phyloP scores from a whole-genome alignment of 2,888 invertebrate species.

The Zhengitettix transpicula region DNA sequence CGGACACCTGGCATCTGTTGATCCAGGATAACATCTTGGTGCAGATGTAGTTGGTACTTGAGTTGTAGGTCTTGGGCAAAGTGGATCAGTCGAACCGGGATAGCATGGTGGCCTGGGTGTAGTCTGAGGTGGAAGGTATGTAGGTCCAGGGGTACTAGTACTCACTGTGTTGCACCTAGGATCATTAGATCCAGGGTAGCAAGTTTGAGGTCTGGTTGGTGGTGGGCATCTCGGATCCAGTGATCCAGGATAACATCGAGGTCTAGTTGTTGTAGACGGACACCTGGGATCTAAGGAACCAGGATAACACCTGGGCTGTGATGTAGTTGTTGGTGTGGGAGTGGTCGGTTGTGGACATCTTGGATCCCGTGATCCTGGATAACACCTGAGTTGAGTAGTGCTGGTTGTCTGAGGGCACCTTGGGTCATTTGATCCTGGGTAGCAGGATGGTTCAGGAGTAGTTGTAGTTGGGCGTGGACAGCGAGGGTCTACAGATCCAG shows the following conservation, averaged over 20 bases:
- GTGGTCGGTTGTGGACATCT: constrained; percentile 13
- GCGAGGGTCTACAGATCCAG: constrained; percentile 1
- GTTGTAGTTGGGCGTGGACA: constrained; percentile 9
- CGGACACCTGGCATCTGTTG: constrained; percentile 7
- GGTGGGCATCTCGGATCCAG: constrained; percentile 19
- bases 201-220: neutral
- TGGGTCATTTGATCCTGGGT: constrained; percentile 4
- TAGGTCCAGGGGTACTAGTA: constrained; percentile 16
- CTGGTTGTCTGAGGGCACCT: constrained; percentile 18
- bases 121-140: constrained; percentile 27
- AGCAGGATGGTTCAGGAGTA: constrained; percentile 11
- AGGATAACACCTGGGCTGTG: constrained; percentile 11
- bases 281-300: constrained; percentile 10
- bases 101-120: constrained; percentile 9
- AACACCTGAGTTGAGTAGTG: constrained; percentile 15
- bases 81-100: constrained; percentile 15
- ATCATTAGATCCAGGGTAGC: constrained; percentile 8
- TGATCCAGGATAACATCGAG: constrained; percentile 16
- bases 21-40: constrained; percentile 12
- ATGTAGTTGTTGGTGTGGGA: constrained; percentile 6
- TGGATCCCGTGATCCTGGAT: constrained; percentile 19
- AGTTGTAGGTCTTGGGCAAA: constrained; percentile 16
- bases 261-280: constrained; percentile 20
- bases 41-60: constrained; percentile 11
- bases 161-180: constrained; percentile 12